phyloP scores from a whole-genome alignment of 2,797 vertebrate genomes.

The Hypotaenidia okinawae region DNA sequence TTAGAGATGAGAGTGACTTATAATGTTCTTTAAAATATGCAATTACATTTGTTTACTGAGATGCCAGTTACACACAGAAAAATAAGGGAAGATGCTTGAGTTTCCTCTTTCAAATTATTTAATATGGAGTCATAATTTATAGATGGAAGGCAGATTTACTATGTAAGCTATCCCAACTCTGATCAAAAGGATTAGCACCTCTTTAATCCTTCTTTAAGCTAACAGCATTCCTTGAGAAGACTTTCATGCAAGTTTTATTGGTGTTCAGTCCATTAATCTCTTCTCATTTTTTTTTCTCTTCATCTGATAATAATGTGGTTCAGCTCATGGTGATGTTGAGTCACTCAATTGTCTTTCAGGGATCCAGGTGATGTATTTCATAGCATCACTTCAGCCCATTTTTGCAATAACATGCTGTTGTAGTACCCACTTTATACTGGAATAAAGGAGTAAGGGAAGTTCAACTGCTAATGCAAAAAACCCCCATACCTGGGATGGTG shows the following conservation, averaged over 20 bases:
- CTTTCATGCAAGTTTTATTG: conserved; percentile 17
- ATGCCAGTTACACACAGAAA: not conserved
- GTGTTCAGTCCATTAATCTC: conserved; percentile 1
- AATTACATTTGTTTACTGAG: conserved; percentile 47
- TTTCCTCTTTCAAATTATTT: conserved; percentile 26
- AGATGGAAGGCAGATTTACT: not conserved
- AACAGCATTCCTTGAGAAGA: conserved; percentile 23
- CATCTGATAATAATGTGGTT: not conserved
- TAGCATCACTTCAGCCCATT: not conserved
- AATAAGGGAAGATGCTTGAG: not conserved
- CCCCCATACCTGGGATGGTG: rapidly evolving
- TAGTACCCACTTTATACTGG: not conserved
- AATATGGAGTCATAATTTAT: not conserved
- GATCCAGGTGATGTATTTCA: not conserved
- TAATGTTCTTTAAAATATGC: conserved; percentile 18
- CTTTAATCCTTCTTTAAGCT: not conserved
- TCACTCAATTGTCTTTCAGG: not conserved
- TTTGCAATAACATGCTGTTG: not conserved
- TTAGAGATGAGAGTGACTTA: conserved; percentile 33
- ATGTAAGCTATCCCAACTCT: not conserved
- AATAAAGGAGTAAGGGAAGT: not conserved
- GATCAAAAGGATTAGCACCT: not conserved
- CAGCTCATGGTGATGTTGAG: not conserved
- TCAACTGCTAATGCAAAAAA: not conserved
- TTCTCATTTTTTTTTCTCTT: not conserved